Percentiles rank a stretch among this genome's conserved stretches.
Evolutionary conservation across 1,140 invertebrate species (phyloP).

Genomic region (Sesamia nonagrioides): DNA sequence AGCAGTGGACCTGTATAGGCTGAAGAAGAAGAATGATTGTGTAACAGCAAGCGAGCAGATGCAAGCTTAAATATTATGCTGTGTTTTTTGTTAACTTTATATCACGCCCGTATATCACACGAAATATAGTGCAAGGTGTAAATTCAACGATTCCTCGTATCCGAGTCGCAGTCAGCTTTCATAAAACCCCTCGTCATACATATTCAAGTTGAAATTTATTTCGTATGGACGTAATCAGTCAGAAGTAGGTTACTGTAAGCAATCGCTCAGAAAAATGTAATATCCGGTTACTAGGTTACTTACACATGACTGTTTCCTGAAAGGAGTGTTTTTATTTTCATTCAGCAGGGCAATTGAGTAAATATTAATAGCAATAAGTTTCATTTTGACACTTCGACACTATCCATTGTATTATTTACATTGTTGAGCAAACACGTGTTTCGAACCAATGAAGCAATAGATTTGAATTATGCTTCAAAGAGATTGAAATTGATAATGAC

Average conservation of each 20-base stretch:
- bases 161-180: not conserved
- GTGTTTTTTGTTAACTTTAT: not conserved
- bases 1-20: no score
- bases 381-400: no score
- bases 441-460: no score
- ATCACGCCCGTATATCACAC: not conserved
- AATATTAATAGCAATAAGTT: not conserved
- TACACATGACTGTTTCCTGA: not conserved
- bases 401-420: no score
- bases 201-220: conserved; percentile 4
- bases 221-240: not conserved
- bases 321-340: not conserved
- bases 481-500: no score
- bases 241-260: conserved; percentile 5
- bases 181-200: conserved; percentile 7
- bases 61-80: no score
- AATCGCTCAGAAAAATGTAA: not conserved
- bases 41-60: no score
- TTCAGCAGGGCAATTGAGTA: not conserved
- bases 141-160: not conserved
- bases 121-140: conserved; percentile 1
- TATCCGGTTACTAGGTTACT: not conserved
- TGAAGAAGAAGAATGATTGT: no score
- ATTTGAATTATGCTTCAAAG: no score
- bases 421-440: no score